Conservation (phyloP, 2,888 invertebrate genomes). For the Opisthograptis luteolata region DNA sequence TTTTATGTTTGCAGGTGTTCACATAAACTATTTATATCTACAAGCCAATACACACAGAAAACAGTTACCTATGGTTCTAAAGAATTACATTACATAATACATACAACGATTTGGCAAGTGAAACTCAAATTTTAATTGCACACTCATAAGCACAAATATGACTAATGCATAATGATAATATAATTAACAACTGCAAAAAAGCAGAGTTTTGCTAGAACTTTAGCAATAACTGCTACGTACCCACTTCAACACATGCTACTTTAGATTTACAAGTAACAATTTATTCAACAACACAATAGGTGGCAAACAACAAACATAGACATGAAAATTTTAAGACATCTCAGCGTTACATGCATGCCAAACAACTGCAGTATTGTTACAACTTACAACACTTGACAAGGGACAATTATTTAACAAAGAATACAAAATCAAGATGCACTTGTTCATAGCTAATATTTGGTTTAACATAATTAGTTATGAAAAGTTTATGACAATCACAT, state of each 20-base stretch:
- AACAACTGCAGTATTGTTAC: conserved; percentile 7
- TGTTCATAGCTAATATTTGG: not conserved
- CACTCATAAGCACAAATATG: conserved; percentile 18
- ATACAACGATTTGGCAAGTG: not conserved
- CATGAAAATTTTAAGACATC: conserved; percentile 24
- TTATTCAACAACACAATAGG: conserved; percentile 21
- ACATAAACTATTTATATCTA: conserved; percentile 19
- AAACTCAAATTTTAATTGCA: conserved; percentile 1
- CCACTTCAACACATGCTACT: conserved; percentile 28
- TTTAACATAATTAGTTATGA: not conserved
- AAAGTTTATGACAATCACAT: conserved; percentile 7
- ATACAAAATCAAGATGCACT: not conserved
- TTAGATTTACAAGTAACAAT: conserved; percentile 9
- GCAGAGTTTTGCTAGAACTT: not conserved
- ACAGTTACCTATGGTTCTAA: conserved; percentile 1
- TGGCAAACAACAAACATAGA: conserved; percentile 28
- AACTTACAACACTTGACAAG: conserved; percentile 6
- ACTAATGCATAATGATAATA: conserved; percentile 17
- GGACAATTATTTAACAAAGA: conserved; percentile 3
- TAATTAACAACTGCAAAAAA: not conserved
- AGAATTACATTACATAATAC: conserved; percentile 6
- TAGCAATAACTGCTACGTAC: not conserved
- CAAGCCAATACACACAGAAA: conserved; percentile 15
- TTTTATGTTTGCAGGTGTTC: conserved; percentile 19
- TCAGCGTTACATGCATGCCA: conserved; percentile 21